Conservation (phyloP, 2,888 invertebrate species). For the Drosophila imparisetae region DNA sequence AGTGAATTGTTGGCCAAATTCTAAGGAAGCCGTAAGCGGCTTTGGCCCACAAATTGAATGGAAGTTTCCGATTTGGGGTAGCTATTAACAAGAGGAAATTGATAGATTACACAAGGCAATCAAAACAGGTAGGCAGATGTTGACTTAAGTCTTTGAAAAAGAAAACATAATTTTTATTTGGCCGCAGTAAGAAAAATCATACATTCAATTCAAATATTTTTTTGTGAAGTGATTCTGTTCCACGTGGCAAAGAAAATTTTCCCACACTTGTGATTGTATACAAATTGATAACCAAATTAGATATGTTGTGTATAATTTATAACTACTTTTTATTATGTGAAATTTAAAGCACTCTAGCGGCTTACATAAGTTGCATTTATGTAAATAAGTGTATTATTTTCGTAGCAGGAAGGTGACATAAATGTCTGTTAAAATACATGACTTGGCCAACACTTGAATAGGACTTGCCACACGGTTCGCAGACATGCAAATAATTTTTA, state of each 20-base stretch:
- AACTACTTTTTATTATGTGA: no score
- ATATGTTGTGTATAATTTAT: neutral
- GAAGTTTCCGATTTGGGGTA: constrained; percentile 27
- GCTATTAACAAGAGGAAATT: constrained; percentile 19
- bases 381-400: neutral
- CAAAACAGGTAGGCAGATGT: constrained; percentile 9
- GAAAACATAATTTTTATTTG: neutral
- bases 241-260: neutral
- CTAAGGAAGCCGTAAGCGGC: constrained; percentile 48
- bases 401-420: neutral
- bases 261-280: neutral
- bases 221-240: neutral
- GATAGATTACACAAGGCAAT: constrained; percentile 35
- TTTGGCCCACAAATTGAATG: constrained; percentile 40
- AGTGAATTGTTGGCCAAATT: constrained; percentile 39
- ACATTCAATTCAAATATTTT: neutral
- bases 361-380: neutral
- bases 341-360: neutral
- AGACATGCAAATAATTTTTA: constrained; percentile 48
- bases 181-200: neutral
- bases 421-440: constrained; percentile 19
- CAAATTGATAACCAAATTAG: neutral
- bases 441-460: constrained; percentile 18
- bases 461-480: constrained; percentile 2
- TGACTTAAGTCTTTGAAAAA: neutral